These are phyloP conservation scores for Matsumurasca onukii DNA, from an alignment of 1,140 invertebrate species.

Conservation along the genomic window DNA sequence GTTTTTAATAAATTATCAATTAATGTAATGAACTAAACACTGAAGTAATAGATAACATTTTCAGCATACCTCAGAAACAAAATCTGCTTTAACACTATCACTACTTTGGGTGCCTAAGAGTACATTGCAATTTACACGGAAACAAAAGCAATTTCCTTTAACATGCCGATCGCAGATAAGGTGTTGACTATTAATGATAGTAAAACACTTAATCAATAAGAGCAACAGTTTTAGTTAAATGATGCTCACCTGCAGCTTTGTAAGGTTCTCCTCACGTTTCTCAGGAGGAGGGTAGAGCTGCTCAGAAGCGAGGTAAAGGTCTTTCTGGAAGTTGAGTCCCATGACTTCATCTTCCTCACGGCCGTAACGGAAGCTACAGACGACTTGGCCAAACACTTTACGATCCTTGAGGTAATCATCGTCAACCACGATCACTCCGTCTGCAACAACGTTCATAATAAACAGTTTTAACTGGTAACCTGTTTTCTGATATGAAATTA, in stretches of 20 bases:
- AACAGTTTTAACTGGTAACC: neutral
- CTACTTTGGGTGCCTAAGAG: too few species aligned
- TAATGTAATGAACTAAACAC: too few species aligned
- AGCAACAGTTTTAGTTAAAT: too few species aligned
- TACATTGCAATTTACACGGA: too few species aligned
- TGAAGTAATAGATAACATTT: neutral
- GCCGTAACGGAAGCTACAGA: slow-evolving; percentile 97
- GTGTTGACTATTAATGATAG: too few species aligned
- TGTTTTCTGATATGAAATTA: neutral
- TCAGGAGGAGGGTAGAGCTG: slow-evolving; percentile 78
- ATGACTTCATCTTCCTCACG: slow-evolving; percentile 98
- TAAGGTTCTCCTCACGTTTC: slow-evolving; percentile 58
- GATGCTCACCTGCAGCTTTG: slow-evolving; percentile 58
- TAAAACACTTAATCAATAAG: too few species aligned
- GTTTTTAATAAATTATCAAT: too few species aligned
- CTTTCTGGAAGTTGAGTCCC: slow-evolving; percentile 97
- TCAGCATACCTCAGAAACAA: too few species aligned
- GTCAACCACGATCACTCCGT: slow-evolving; percentile 92
- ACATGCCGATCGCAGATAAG: too few species aligned
- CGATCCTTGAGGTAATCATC: slow-evolving; percentile 84
- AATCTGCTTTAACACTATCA: too few species aligned
- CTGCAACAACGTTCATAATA: slow-evolving; percentile 54
- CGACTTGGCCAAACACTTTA: slow-evolving; percentile 89
- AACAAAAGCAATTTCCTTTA: too few species aligned
- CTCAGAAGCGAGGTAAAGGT: slow-evolving; percentile 85